Base-by-base conservation (phyloP, 2,797 vertebrate species). In the Poecilia gillii region DNA sequence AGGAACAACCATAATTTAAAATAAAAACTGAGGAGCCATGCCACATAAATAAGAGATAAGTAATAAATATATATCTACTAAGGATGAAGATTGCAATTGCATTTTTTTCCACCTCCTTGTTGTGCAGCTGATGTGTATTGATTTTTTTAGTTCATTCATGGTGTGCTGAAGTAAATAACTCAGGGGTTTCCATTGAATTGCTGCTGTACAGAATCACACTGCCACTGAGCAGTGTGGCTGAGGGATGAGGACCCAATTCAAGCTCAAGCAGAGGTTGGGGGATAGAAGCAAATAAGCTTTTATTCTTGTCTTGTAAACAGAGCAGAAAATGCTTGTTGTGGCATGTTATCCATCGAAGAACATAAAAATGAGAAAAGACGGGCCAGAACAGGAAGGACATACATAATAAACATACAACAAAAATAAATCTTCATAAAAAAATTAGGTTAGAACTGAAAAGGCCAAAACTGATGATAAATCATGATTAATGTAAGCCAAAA, bases 71-170 rank as follows among this genome's bases (percentile, higher is more conserved):
- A 79, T 72, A 80, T 82, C 77, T 76, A 53, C 45, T 74, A 74
- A 51, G 46, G 79, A 39, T 72, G 51, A 71, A 79, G 64, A n/a
- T 74, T 77, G 53, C 78, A 77, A 84, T 90, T 77, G 81, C 74
- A 53, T 64, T 59, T 43, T 77, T 43, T 57, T 79, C 76, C 46
- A 85, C n/a, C 59, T 82, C 31, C 72, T 81, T 81, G 51, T 86
- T 81, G 53, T 62, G 72, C 43, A 81, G 49, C 75, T 87, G 77
- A 83, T 77, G 68, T 88, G 9, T 51, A 84, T 85, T 85, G 85
- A 91, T 92, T 85, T 79, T 39, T 39, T 80, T 75, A 71, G 46
- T 79, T 83, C 81, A 84, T 85, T 88, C 79, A 76, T 53, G n/a
- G 8, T 75, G 76, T 84, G 75, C 43, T 73, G 71, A 82, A 83